Evolutionary conservation across 2,888 invertebrate genomes (phyloP), one percentile per base, ranked within the genome.

Genomic region (Hirtodrosophila confusa): DNA sequence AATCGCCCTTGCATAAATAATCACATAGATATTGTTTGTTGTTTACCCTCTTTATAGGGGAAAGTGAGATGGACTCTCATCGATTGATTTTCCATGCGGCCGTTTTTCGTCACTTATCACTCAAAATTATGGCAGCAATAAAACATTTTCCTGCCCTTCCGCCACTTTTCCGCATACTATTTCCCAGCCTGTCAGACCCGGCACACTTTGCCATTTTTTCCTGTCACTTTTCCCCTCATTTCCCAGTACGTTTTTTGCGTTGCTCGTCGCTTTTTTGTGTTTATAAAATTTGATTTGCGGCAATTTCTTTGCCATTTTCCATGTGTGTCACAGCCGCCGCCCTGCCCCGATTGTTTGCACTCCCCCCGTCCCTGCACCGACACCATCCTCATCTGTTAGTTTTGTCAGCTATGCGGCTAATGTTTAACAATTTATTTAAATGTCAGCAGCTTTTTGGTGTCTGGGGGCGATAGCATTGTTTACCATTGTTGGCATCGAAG

Each of bases 41-140:
- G 33, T 64, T 44, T 68, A 64, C 69, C 73, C 68, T 62, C 53
- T 51, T 51, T 53, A 53, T 66, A 24, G 6, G 10, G 4, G 17
- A 17, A 49, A 50, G 44, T 56, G 44, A 29, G 24, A 35, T 56
- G 41, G 41, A n/a, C 60, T 40, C 56, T 63, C 77, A 69, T 80
- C 80, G 88, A 84, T 84, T 84, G 88, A 84, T 84, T 86, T 83
- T 66, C 57, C 51, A 65, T 55, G 57, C 80, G 57, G 69, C 77
- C 63, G 74, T 80, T 83, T 80, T 84, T 84, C 85, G 85, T 84
- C 87, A 84, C 85, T 86, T 89, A 87, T 87, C 86, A 87, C 85
- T 88, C 86, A 89, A 84, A 89, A 89, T 87, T 89, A 87, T 89
- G 88, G 89, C 88, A 84, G 82, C 80, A 86, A 88, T 89, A 88